Evolutionary conservation across 2,797 vertebrate genomes (phyloP).

Genomic region (Agapornis canus): DNA sequence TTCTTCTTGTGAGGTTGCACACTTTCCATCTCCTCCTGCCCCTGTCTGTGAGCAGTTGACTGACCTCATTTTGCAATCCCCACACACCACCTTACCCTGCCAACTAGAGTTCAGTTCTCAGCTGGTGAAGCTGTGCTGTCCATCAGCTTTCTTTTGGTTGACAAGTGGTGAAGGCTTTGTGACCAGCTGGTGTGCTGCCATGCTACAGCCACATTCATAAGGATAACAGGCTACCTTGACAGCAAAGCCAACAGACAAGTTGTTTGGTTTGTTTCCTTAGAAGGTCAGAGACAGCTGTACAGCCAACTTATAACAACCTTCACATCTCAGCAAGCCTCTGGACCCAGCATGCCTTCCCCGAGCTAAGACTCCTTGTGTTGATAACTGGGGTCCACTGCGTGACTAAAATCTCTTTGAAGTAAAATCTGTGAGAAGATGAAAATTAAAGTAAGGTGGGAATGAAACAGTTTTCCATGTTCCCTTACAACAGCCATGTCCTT

Average conservation of each 20-base stretch:
- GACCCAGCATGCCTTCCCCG: not conserved
- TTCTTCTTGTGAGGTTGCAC: accelerated
- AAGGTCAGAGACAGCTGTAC: not conserved
- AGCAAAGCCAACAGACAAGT: not conserved
- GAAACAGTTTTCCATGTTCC: not conserved
- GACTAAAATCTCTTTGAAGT: not conserved
- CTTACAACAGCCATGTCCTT: not conserved
- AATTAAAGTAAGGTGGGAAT: not conserved
- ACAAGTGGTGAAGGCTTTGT: not conserved
- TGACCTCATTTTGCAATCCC: not conserved
- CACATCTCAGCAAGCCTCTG: not conserved
- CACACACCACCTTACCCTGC: not conserved
- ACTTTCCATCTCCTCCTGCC: not conserved
- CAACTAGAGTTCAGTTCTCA: not conserved
- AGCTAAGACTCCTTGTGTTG: not conserved
- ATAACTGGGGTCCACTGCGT: accelerated
- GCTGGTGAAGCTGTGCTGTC: not conserved
- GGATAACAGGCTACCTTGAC: not conserved
- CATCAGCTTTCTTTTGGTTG: not conserved
- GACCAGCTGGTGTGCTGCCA: accelerated
- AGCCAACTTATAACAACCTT: not conserved
- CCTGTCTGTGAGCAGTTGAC: not conserved
- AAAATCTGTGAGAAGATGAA: not conserved
- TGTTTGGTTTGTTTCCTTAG: not conserved
- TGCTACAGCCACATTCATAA: not conserved